Evolutionary conservation across 23 tunicate genomes (phyloP).

Genomic region (Phallusia fumigata): DNA sequence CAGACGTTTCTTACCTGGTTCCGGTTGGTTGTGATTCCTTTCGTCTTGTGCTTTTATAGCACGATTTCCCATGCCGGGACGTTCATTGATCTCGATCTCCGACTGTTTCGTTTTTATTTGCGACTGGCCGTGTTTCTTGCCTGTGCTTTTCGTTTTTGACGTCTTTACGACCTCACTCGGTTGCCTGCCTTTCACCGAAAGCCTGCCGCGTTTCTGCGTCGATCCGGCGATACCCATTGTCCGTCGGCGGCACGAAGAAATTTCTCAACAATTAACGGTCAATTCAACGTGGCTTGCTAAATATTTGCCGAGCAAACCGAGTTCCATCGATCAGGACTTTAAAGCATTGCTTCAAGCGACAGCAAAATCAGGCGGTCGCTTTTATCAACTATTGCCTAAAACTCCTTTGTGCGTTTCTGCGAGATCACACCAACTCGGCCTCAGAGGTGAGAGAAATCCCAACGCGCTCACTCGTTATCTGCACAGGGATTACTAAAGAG

Average conservation of each 20-base stretch:
- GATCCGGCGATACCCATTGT: constrained; percentile 12
- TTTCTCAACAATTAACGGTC: background rate
- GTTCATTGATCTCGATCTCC: background rate
- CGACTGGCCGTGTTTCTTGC: background rate
- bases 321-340: background rate
- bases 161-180: background rate
- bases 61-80: background rate
- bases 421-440: background rate
- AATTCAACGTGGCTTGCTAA: background rate
- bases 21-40: background rate
- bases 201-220: background rate
- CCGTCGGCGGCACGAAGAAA: background rate
- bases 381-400: background rate
- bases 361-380: background rate
- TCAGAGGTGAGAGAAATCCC: no score
- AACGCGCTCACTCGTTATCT: background rate
- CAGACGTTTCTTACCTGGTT: background rate
- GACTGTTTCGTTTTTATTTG: background rate
- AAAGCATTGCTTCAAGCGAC: background rate
- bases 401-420: background rate
- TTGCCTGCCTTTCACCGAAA: background rate
- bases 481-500: background rate
- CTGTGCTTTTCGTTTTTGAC: background rate
- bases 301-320: constrained; percentile 1
- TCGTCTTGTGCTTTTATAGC: constrained; percentile 7